Evolutionary conservation across 2,113 vertebrate species (phyloP).

Genomic region (Chloropsis cyanopogon): DNA sequence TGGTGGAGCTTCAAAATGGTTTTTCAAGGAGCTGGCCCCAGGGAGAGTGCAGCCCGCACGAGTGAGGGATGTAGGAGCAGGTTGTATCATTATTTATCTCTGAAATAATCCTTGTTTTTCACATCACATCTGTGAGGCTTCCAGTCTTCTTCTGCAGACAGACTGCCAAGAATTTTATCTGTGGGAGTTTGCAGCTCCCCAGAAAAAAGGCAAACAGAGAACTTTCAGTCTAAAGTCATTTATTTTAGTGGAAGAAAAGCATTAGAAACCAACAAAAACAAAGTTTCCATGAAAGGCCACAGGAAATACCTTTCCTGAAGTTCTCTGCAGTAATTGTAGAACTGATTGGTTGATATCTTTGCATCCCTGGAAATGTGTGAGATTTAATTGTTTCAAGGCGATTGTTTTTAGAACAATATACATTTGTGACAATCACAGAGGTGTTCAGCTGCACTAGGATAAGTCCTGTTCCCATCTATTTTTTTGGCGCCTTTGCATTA

Average conservation of each 20-base stretch:
- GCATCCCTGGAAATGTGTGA: neutral
- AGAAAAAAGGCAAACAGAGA: slow-evolving; percentile 25
- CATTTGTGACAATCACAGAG: neutral
- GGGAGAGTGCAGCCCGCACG: neutral
- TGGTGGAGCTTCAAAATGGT: neutral
- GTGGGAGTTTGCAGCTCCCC: slow-evolving; percentile 27
- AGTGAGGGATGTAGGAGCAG: neutral
- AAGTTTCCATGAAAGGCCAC: neutral
- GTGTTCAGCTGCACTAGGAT: neutral
- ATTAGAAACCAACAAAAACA: neutral
- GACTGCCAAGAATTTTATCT: slow-evolving; percentile 3
- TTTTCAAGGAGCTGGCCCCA: neutral
- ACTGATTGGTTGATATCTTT: neutral
- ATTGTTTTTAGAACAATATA: neutral
- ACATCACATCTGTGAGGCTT: slow-evolving; percentile 26
- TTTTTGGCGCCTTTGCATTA: neutral
- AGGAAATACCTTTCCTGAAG: neutral
- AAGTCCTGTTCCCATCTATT: neutral
- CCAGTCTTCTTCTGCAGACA: neutral
- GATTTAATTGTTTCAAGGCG: neutral
- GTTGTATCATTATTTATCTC: neutral
- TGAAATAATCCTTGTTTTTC: slow-evolving; percentile 8
- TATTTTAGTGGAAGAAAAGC: slow-evolving; percentile 8
- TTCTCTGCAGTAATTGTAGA: neutral
- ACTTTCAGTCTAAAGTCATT: neutral